phyloP scores from a whole-genome alignment of 2,888 invertebrate species.

The Xestia ashworthii region DNA sequence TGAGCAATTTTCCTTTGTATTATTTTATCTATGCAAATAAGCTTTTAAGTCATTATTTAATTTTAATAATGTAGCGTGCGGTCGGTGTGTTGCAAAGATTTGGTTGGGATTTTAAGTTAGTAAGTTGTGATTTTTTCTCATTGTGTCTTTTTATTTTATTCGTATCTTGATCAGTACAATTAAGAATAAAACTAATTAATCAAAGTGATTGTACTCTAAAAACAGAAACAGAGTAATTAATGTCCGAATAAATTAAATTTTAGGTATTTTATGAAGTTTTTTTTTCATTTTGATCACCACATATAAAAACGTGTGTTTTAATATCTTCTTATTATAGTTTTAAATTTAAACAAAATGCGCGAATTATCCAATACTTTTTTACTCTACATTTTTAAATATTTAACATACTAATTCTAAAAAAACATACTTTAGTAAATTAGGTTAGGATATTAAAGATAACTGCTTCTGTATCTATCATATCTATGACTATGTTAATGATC shows the following conservation, averaged over 20 bases:
- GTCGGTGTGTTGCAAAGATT: slow-evolving; percentile 25
- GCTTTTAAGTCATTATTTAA: slow-evolving; percentile 53
- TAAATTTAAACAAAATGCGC: neutral
- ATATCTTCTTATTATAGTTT: neutral
- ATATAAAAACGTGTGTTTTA: neutral
- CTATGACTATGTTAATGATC: slow-evolving; percentile 3
- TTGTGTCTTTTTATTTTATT: neutral
- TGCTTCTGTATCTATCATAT: neutral
- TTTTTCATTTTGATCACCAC: neutral
- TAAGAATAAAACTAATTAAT: neutral
- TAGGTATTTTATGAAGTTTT: neutral
- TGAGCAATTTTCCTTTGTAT: slow-evolving; percentile 77
- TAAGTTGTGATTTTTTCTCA: neutral
- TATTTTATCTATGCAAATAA: slow-evolving; percentile 75
- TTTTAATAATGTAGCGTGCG: slow-evolving; percentile 20
- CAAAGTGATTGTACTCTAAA: neutral
- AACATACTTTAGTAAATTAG: neutral
- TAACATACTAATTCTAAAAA: neutral
- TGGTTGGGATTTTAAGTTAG: neutral
- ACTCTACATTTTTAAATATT: neutral
- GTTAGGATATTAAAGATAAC: neutral
- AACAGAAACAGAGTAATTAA: neutral
- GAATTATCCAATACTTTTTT: neutral
- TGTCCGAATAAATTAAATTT: neutral
- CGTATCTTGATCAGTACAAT: no score